Base-by-base conservation (phyloP, 2,113 vertebrate species). In the Procavia capensis region DNA sequence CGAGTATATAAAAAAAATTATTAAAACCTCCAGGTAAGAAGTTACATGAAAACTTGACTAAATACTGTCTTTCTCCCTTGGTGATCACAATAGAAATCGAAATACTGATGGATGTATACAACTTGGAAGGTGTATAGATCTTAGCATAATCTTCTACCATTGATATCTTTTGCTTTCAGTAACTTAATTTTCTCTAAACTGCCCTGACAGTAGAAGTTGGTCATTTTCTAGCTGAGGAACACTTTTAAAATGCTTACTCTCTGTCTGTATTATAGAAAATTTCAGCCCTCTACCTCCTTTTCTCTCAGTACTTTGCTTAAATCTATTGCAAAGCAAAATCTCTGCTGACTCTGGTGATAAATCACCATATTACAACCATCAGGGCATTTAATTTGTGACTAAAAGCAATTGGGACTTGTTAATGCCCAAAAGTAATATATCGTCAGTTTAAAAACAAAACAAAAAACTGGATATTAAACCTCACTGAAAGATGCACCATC, bases 341-440 rank as follows among this genome's bases (percentile, higher is more conserved):
- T 29, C 83, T 81, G 29, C 41, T 95, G 95, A 95, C 81, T 95
- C 14, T n/a, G 63, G 96, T 96, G 95, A 98, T 98, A 98, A 97
- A 98, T 98, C 97, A 98, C 95, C 45, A 82, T 94, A 97, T 98
- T 98, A 98, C 85, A 98, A 83, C 97, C 88, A 98, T 97, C 89
- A 97, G 93, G 95, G 85, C 94, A 97, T 98, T 98, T 98, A 98
- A 98, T 98, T 98, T 98, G 98, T 79, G 90, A 83, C 96, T 96
- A 97, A 98, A 98, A 98, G 98, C 97, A 98, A 87, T 50, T 96
- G 95, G 89, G 96, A 98, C 76, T 97, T 97, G 95, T 83, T 97
- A 95, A 96, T 98, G 96, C 89, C 93, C 97, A 97, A 95, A 96
- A 91, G 88, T 97, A 97, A 98, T 98, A 97, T 90, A 97, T 94